A percentile compares a stretch with the other conserved stretches of the same genome.
Evolutionary conservation across 2,797 vertebrate species (phyloP).

Genomic region (Natrix natrix): DNA sequence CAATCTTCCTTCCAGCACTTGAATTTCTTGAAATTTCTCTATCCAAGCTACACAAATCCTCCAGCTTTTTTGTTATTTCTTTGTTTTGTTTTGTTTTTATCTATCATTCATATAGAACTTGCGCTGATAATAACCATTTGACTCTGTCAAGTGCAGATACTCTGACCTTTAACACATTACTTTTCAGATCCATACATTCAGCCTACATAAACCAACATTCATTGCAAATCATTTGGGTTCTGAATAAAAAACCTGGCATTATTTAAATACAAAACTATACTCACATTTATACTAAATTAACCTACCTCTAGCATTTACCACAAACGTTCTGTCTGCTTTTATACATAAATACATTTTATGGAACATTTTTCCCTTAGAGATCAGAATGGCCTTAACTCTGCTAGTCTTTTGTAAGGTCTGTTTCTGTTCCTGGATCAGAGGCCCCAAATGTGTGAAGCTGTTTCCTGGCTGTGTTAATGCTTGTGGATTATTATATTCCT

Average conservation of each 20-base stretch:
- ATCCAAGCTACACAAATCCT: background rate
- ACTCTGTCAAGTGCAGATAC: background rate
- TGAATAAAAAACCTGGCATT: background rate
- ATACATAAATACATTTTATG: background rate
- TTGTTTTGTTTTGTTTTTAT: background rate
- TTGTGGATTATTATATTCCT: background rate
- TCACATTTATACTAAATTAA: background rate
- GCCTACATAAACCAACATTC: background rate
- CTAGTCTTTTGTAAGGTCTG: background rate
- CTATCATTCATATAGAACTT: background rate
- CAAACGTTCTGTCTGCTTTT: background rate
- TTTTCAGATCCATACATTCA: background rate
- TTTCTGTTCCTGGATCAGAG: background rate
- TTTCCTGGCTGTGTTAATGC: background rate
- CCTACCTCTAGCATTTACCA: background rate
- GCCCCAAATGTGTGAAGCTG: background rate
- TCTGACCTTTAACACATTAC: background rate
- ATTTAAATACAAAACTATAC: background rate
- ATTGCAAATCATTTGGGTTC: background rate
- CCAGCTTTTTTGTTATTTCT: background rate
- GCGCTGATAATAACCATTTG: background rate
- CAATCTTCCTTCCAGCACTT: background rate
- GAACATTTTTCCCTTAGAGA: background rate
- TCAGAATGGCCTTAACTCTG: background rate
- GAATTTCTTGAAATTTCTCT: background rate